Percentiles rank a stretch among this genome's conserved stretches.
Evolutionary conservation across 2,797 vertebrate genomes (phyloP).

Genomic region (Melanotaenia pygmaea): DNA sequence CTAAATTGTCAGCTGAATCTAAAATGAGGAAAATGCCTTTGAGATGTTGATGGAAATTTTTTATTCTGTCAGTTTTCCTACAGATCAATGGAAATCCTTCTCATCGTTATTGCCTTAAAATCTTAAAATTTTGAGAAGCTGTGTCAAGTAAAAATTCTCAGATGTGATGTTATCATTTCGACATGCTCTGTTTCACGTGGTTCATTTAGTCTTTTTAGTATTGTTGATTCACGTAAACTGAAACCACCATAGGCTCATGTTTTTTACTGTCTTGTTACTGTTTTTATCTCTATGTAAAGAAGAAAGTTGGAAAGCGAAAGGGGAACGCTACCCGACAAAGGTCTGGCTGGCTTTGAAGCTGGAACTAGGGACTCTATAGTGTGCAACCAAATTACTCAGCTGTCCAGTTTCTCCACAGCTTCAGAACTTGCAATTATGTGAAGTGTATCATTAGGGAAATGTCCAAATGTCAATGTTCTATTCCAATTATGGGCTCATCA

Average conservation of each 20-base stretch:
- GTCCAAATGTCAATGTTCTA: neutral
- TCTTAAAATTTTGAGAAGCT: too few relatives aligned
- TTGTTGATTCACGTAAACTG: neutral
- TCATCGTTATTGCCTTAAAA: neutral
- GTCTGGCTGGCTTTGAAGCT: neutral
- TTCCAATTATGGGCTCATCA: neutral
- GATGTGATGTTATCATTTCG: neutral
- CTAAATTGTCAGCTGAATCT: neutral
- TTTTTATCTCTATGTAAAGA: neutral
- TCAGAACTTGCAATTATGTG: neutral
- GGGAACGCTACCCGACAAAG: neutral
- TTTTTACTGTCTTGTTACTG: neutral
- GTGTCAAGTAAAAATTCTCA: neutral
- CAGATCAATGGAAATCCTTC: neutral
- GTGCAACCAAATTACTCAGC: neutral
- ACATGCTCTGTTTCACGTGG: neutral
- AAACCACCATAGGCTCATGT: neutral
- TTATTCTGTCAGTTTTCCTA: neutral
- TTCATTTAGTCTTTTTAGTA: neutral
- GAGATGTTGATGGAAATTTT: neutral
- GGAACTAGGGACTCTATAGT: neutral
- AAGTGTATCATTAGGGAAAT: neutral
- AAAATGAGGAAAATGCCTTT: neutral
- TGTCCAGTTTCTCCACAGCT: neutral
- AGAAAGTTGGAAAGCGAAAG: too few relatives aligned